Evolutionary conservation across 2,888 invertebrate species (phyloP).

Genomic region (Tethea ocularis): DNA sequence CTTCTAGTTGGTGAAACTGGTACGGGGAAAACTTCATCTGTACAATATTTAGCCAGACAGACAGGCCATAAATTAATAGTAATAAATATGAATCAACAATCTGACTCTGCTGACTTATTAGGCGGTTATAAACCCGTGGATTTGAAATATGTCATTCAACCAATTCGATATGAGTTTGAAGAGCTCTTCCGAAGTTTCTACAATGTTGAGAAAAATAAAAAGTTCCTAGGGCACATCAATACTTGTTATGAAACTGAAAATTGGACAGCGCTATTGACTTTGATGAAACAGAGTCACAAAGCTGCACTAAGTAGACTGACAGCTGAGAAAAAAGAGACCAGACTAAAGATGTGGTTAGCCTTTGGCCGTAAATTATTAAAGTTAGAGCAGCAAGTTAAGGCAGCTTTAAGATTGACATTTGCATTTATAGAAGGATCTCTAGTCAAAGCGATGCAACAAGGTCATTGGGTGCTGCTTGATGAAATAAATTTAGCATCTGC

Average conservation of each 20-base stretch:
- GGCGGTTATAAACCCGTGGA: constrained; percentile 99
- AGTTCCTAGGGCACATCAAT: constrained; percentile 92
- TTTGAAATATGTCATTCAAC: constrained; percentile 91
- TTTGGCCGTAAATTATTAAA: constrained; percentile 88
- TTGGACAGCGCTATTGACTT: constrained; percentile 88
- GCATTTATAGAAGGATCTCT: constrained; percentile 97
- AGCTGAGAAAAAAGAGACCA: constrained; percentile 53
- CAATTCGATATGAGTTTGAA: constrained; percentile 93
- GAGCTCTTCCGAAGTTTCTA: constrained; percentile 91
- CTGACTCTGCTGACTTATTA: constrained; percentile 97
- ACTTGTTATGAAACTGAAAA: constrained; percentile 88
- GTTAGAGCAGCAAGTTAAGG: constrained; percentile 88
- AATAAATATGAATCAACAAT: constrained; percentile 99
- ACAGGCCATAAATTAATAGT: constrained; percentile 94
- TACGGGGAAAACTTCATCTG: constrained; percentile 97
- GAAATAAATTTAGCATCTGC: constrained; percentile 99
- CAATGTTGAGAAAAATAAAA: constrained; percentile 89
- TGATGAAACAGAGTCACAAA: constrained; percentile 90
- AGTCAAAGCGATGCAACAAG: constrained; percentile 94
- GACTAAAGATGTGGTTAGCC: constrained; percentile 85
- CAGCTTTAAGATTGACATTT: constrained; percentile 90
- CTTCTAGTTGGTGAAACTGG: constrained; percentile 99
- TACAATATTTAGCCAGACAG: constrained; percentile 94
- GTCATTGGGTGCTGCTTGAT: constrained; percentile 98
- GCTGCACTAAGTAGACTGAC: constrained; percentile 85